Evolutionary conservation across 2,888 invertebrate species (phyloP), one percentile per base, ranked within the genome.

Genomic region (Sclerodermus sp.): DNA sequence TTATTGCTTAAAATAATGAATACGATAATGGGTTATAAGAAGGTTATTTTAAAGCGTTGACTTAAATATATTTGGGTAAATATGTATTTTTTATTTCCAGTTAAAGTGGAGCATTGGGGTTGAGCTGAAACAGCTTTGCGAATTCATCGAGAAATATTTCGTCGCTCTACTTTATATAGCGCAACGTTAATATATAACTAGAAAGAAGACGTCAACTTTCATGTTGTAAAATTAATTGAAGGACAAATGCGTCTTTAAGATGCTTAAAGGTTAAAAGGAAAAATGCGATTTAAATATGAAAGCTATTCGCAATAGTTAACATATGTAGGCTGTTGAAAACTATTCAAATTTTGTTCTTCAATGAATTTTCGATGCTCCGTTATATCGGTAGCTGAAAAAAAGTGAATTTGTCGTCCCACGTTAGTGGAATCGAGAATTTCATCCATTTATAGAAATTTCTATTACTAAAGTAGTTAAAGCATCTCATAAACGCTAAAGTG

Each of bases 81-180:
- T n/a, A n/a, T n/a, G 10, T 34, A 34, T 34, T 34, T 34, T 12
- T 59, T 61, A 60, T 63, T 75, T 74, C 57, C 73, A 77, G 77
- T 60, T 77, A 77, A 77, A 70, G 65, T 60, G 70, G 73, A 74
- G 73, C 66, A 63, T 71, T 70, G 67, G 68, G 70, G 68, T 67
- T 58, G 58, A 60, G 65, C 58, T 57, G 56, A 59, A 59, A 66
- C 67, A 64, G 66, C 67, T 60, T 8, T 23, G 8, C 23, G 46
- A 54, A 64, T 58, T 56, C 58, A 58, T 57, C 57, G 51, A 63
- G 62, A 66, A 70, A 67, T 73, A 71, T 75, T 76, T 72, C 74
- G 72, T 74, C 71, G 74, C 74, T 75, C 73, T 73, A 72, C 72
- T 64, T 63, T 64, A 68, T 71, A 74, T 74, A 72, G 72, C 34